These are phyloP conservation scores for Neostethus bicornis DNA, from an alignment of 2,797 vertebrate species.

Conservation along the genomic window DNA sequence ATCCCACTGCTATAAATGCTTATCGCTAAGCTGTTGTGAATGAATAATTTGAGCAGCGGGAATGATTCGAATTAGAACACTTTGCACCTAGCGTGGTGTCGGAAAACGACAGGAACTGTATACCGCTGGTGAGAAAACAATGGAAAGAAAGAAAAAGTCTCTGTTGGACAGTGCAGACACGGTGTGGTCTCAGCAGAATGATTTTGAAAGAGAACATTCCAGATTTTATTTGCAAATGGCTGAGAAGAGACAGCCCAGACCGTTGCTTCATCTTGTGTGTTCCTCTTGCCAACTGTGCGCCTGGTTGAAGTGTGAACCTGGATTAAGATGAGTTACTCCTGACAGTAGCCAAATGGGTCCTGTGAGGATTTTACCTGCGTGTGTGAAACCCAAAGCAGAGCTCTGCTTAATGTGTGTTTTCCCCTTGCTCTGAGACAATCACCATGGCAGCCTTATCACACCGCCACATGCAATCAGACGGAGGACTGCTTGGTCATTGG, in stretches of 20 bases:
- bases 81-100: constrained; percentile 17
- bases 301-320: constrained; percentile 63
- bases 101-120: constrained; percentile 30
- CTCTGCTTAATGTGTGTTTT: constrained; percentile 44
- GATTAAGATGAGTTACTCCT: constrained; percentile 59
- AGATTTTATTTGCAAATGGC: constrained; percentile 52
- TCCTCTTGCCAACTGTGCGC: constrained; percentile 46
- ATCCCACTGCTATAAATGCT: constrained; percentile 35
- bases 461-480: constrained; percentile 57
- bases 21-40: constrained; percentile 28
- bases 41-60: constrained; percentile 7
- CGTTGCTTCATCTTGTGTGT: constrained; percentile 55
- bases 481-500: constrained; percentile 69
- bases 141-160: constrained; percentile 39
- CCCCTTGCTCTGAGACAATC: constrained; percentile 52
- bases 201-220: constrained; percentile 35
- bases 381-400: constrained; percentile 38
- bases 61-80: constrained; percentile 13
- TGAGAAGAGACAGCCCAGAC: constrained; percentile 44
- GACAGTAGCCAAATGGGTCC: constrained; percentile 44
- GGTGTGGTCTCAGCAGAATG: constrained; percentile 54
- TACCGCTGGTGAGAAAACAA: constrained; percentile 36
- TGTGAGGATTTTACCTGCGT: constrained; percentile 59
- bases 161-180: constrained; percentile 46
- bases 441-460: constrained; percentile 69